Evolutionary conservation across 2,113 vertebrate genomes (phyloP).

Genomic region (Menidia beryllina): DNA sequence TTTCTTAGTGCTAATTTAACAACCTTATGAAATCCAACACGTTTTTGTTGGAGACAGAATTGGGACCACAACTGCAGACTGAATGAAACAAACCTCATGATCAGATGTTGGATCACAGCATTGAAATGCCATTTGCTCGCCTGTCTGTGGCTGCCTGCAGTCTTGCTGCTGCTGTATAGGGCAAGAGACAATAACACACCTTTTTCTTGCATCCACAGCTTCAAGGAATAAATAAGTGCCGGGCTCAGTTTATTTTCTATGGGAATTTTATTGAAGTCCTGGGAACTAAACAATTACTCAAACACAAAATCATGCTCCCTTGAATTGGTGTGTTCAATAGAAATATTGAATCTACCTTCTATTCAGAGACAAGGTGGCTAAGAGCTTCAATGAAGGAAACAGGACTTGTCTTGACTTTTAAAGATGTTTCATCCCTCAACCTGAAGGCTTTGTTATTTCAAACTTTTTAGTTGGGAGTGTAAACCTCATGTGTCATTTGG

Average conservation of each 20-base stretch:
- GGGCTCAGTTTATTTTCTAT: background rate
- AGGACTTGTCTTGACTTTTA: no score
- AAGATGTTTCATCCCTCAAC: no score
- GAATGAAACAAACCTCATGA: background rate
- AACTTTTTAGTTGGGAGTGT: no score
- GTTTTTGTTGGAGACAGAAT: background rate
- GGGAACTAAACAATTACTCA: background rate
- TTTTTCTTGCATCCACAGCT: background rate
- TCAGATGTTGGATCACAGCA: conserved; percentile 66
- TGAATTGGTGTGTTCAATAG: background rate
- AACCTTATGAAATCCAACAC: background rate
- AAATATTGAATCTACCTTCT: no score
- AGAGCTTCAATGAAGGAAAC: no score
- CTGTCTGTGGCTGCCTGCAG: background rate
- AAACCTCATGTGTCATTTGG: no score
- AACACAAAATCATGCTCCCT: background rate
- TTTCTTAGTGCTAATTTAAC: background rate
- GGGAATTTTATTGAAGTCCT: background rate
- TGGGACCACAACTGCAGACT: background rate
- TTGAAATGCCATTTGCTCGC: conserved; percentile 38
- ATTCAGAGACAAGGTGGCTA: no score
- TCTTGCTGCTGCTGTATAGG: conserved; percentile 37
- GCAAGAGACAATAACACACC: conserved; percentile 44
- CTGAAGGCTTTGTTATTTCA: no score
- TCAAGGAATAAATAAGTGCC: background rate